phyloP scores from a whole-genome alignment of 2,113 vertebrate species.

The Micronycteris hirsuta region DNA sequence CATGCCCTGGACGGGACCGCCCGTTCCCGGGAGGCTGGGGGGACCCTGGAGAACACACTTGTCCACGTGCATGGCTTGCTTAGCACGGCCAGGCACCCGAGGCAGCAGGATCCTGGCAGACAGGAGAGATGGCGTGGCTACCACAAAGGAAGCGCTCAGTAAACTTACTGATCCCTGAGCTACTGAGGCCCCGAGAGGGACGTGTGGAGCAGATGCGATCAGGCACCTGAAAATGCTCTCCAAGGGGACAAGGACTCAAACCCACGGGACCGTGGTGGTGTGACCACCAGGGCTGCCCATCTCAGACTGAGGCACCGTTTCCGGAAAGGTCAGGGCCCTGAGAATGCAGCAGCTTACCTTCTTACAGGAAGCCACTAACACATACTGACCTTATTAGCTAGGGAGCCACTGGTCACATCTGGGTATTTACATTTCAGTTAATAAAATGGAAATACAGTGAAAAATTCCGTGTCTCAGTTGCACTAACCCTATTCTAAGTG shows the following conservation, averaged over 20 bases:
- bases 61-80: accelerated
- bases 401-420: not conserved
- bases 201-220: not conserved
- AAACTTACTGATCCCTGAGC: not conserved
- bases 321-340: not conserved
- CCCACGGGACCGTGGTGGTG: accelerated
- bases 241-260: not conserved
- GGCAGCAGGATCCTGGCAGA: accelerated
- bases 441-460: not conserved
- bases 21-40: not conserved
- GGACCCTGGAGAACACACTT: not conserved
- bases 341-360: not conserved
- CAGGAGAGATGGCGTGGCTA: accelerated
- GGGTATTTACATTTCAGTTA: not conserved
- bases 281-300: not conserved
- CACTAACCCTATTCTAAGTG: not conserved
- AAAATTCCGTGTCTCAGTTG: not conserved
- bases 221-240: accelerated
- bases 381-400: not conserved
- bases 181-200: not conserved
- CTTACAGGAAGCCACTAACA: not conserved
- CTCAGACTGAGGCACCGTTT: not conserved
- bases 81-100: accelerated
- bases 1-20: not conserved
- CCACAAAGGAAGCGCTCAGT: not conserved